Conservation (phyloP, 2,113 vertebrate genomes). For the Nicator chloris region DNA sequence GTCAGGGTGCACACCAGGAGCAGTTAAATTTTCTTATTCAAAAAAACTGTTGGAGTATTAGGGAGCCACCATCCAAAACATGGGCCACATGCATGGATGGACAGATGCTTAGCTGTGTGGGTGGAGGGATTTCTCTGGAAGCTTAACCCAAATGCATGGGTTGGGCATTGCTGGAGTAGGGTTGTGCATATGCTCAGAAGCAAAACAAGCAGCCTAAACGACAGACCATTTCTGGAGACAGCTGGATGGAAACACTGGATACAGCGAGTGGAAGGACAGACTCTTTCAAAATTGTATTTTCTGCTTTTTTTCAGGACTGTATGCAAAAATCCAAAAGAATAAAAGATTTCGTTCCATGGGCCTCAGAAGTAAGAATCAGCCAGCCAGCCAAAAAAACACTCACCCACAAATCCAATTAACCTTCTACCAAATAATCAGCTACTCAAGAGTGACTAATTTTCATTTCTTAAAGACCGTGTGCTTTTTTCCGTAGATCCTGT, state of each 20-base stretch:
- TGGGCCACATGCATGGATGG: background rate
- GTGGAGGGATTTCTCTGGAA: background rate
- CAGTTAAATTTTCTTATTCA: background rate
- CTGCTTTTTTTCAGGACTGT: background rate
- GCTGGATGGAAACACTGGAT: background rate
- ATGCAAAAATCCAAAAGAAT: background rate
- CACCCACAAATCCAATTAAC: background rate
- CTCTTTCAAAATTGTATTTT: background rate
- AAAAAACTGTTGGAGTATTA: background rate
- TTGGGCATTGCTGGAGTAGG: background rate
- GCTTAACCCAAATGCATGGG: background rate
- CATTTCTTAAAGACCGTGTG: background rate
- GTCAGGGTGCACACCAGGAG: background rate
- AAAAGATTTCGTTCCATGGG: background rate
- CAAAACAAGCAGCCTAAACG: background rate
- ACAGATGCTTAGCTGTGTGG: background rate
- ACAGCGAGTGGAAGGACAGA: background rate
- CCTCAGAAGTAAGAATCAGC: background rate
- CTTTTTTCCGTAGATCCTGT: background rate
- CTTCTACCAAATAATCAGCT: background rate
- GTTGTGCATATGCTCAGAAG: background rate
- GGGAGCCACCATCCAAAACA: background rate
- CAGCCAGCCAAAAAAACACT: background rate
- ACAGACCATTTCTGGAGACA: background rate
- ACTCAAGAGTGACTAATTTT: background rate